Evolutionary conservation across 2,797 vertebrate genomes (phyloP).

Genomic region (Arctocebus calabarensis): DNA sequence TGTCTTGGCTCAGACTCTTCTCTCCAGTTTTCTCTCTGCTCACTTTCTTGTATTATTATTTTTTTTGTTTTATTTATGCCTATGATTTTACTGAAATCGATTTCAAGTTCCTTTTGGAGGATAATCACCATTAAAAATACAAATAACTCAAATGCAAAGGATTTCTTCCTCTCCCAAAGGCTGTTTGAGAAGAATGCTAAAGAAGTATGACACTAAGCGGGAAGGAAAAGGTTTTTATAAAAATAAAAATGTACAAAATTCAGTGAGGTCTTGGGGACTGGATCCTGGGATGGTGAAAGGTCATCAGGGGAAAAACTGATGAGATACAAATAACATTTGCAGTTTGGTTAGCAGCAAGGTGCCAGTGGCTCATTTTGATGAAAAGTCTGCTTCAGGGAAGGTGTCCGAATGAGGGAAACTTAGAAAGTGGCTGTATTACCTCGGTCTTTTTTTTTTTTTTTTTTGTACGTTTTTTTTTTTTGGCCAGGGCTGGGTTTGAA

Average conservation of each 20-base stretch:
- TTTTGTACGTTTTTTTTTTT: no score
- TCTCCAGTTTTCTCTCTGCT: background rate
- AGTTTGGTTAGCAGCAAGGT: background rate
- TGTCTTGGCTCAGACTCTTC: background rate
- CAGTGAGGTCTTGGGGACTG: background rate
- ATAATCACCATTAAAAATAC: conserved; percentile 5
- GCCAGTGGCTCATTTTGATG: background rate
- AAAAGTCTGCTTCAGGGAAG: background rate
- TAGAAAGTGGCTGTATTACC: background rate
- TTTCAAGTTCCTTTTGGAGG: conserved; percentile 31
- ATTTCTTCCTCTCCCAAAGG: background rate
- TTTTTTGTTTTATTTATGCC: background rate
- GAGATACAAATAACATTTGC: background rate
- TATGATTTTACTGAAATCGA: background rate
- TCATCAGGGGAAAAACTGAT: background rate
- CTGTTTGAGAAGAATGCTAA: background rate
- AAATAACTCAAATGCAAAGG: background rate
- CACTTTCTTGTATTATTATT: background rate
- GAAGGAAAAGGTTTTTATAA: background rate
- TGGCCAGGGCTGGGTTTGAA: no score
- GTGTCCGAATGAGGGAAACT: background rate
- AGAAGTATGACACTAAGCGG: background rate
- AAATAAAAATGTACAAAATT: background rate
- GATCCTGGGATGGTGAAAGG: background rate
- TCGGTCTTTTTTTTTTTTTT: background rate